Evolutionary conservation across 2,113 vertebrate genomes (phyloP).

Genomic region (Lipotes vexillifer): DNA sequence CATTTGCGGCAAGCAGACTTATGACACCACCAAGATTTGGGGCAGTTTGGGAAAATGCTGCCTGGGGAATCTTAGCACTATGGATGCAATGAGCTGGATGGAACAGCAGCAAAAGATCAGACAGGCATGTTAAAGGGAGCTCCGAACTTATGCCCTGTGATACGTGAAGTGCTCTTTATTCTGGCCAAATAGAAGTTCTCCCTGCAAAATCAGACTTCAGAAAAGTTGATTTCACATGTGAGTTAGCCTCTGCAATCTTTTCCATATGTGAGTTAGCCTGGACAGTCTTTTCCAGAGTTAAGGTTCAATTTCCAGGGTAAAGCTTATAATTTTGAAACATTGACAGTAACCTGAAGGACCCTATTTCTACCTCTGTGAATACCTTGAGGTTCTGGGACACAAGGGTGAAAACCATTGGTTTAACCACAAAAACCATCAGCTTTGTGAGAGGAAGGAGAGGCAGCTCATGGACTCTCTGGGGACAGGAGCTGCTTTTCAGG

Average conservation of each 20-base stretch:
- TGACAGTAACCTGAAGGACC: background rate
- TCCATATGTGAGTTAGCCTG: background rate
- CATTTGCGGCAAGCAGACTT: conserved; percentile 41
- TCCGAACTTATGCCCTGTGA: background rate
- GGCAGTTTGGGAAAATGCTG: conserved; percentile 70
- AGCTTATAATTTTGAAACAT: background rate
- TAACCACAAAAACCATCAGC: background rate
- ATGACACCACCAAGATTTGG: conserved; percentile 64
- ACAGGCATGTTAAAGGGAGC: background rate
- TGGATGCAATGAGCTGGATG: conserved; percentile 24
- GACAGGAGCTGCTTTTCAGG: no score
- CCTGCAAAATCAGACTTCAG: background rate
- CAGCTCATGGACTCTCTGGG: background rate
- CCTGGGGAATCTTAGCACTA: conserved; percentile 66
- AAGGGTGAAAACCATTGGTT: background rate
- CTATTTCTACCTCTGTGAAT: background rate
- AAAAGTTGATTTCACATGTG: background rate
- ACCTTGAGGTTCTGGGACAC: background rate
- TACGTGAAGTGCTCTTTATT: background rate
- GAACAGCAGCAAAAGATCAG: background rate
- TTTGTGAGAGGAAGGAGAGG: background rate
- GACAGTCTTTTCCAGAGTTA: background rate
- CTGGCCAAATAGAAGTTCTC: background rate
- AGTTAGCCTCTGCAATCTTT: background rate
- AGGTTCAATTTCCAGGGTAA: background rate